These are phyloP conservation scores for Pantherophis vulpinus DNA, from an alignment of 2,797 vertebrate species.

Conservation along the genomic window DNA sequence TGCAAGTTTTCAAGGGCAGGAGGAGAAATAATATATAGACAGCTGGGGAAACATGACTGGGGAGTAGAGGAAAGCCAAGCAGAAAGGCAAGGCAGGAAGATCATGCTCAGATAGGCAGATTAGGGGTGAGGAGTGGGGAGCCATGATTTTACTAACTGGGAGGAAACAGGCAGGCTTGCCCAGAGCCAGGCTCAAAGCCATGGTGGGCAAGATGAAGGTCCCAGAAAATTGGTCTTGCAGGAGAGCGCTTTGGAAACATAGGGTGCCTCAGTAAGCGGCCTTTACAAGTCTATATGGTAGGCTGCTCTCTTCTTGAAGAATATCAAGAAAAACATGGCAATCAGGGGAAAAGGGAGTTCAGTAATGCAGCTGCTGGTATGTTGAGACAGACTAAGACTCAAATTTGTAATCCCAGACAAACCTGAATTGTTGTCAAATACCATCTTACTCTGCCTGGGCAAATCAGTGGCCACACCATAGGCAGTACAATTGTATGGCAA, in stretches of 20 bases:
- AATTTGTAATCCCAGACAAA: neutral
- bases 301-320: neutral
- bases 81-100: neutral
- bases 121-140: neutral
- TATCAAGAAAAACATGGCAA: neutral
- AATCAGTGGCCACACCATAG: neutral
- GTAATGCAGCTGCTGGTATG: neutral
- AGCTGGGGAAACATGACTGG: neutral
- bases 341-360: neutral
- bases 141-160: neutral
- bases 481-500: neutral
- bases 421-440: neutral
- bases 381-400: neutral
- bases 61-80: neutral
- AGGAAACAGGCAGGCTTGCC: neutral
- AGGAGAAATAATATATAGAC: neutral
- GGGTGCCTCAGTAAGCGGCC: neutral
- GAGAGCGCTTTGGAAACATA: neutral
- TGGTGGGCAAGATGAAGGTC: neutral
- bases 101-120: neutral
- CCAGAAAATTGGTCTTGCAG: neutral
- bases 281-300: neutral
- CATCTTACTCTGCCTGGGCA: neutral
- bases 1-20: neutral
- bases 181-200: neutral